Evolutionary conservation across 2,797 vertebrate genomes (phyloP), one percentile per base, ranked within the genome.

Genomic region (Catamblyrhynchus diadema): DNA sequence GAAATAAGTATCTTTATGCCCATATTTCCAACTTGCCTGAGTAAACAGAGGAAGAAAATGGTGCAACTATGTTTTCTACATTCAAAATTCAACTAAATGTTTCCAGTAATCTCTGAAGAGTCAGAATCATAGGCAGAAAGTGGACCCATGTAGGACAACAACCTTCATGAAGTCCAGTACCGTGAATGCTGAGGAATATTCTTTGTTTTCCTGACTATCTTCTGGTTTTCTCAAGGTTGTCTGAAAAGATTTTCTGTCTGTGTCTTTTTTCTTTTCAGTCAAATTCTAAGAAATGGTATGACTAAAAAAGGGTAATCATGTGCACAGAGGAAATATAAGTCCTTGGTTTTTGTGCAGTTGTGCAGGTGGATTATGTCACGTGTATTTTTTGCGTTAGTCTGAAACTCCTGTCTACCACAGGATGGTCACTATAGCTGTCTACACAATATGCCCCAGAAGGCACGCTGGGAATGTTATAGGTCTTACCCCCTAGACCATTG

Each of bases 371-470:
- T 56, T 20, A 70, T 2, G 39, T 77, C 28, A 32, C 7, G 4
- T 3, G 12, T 30, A 19, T 28, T 32, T 25, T 8, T 45, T 59
- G 10, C 33, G n/a, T 39, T 78, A 67, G 25, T 7, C 47, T 79
- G 54, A 54, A 81, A 65, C 5, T 39, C 21, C 21, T 39, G 10
- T 59, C 73, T 59, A 41, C n/a, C 10, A 33, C 33, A 32, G 17
- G 5, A 74, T 37, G n/a, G 45, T 9, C 1, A 0, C 48, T 57
- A 2, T 3, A 65, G 27, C 39, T 70, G 5, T 56, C 33, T n/a
- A 5, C 12, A 50, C 3, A 9, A 24, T 16, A 19, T 53, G n/a
- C 6, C 78, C 6, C 39, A 32, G 80, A 86, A 82, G 11, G 9
- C 28, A 79, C 2, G 0, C 11, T n/a, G 27, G 8, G 23, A 48